Evolutionary conservation across 2,888 invertebrate genomes (phyloP).

Genomic region (Notodonta dromedarius): DNA sequence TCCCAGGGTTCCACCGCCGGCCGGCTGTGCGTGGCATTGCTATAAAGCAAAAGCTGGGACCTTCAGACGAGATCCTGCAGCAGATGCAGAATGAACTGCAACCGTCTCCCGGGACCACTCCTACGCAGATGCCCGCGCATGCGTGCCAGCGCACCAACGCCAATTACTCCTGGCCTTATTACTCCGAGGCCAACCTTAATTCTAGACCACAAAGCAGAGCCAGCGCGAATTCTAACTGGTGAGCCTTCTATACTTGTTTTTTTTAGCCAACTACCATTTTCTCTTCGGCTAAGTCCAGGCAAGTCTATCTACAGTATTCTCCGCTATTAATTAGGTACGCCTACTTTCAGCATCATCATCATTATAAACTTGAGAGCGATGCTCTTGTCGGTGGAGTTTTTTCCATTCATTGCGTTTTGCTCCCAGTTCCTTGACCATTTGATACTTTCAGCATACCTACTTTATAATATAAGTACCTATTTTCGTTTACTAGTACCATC

Average conservation of each 20-base stretch:
- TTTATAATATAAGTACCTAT: too few relatives aligned
- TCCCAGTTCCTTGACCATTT: too few relatives aligned
- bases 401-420: too few relatives aligned
- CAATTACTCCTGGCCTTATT: slow-evolving; percentile 87
- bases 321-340: too few relatives aligned
- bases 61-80: slow-evolving; percentile 91
- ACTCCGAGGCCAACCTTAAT: slow-evolving; percentile 84
- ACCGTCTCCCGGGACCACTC: slow-evolving; percentile 59
- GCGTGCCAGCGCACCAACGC: slow-evolving; percentile 69
- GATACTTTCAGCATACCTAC: too few relatives aligned
- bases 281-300: neutral
- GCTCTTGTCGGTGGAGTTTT: too few relatives aligned
- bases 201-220: slow-evolving; percentile 73
- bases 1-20: slow-evolving; percentile 89
- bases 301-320: too few relatives aligned
- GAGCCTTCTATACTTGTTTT: slow-evolving; percentile 22
- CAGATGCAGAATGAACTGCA: slow-evolving; percentile 90
- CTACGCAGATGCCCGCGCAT: slow-evolving; percentile 58
- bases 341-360: too few relatives aligned
- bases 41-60: slow-evolving; percentile 91
- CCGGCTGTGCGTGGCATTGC: slow-evolving; percentile 94
- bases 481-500: too few relatives aligned
- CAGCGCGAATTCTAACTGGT: slow-evolving; percentile 72
- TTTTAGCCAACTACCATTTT: neutral
- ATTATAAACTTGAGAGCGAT: too few relatives aligned